Evolutionary conservation across 2,797 vertebrate genomes (phyloP).

Genomic region (Babyrousa celebensis): DNA sequence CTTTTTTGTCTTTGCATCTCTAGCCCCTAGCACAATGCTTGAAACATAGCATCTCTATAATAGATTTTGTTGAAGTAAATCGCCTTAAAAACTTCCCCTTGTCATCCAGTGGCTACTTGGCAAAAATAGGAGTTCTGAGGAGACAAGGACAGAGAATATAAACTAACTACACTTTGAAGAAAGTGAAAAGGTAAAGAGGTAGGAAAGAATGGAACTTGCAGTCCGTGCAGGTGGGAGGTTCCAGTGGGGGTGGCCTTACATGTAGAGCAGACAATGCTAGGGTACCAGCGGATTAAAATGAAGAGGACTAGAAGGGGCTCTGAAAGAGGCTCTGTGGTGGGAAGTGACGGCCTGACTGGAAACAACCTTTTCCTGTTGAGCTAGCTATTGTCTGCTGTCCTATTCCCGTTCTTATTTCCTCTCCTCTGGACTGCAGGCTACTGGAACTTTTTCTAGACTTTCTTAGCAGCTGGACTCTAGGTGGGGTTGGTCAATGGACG

Average conservation of each 20-base stretch:
- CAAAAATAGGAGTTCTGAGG: slow-evolving; percentile 39
- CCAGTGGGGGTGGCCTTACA: background rate
- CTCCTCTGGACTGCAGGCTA: background rate
- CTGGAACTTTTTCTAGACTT: background rate
- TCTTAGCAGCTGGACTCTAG: background rate
- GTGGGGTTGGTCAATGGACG: background rate
- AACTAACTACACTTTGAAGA: background rate
- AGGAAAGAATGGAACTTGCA: background rate
- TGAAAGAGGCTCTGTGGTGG: background rate
- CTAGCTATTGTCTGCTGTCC: background rate
- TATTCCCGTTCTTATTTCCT: background rate
- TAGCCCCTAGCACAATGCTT: slow-evolving; percentile 39
- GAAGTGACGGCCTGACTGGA: background rate
- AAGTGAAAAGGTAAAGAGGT: slow-evolving; percentile 23
- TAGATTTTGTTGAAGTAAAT: slow-evolving; percentile 66
- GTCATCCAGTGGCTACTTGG: slow-evolving; percentile 11
- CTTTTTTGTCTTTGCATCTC: slow-evolving; percentile 57
- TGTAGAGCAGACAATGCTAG: background rate
- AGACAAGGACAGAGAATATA: background rate
- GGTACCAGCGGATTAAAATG: background rate
- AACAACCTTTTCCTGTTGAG: background rate
- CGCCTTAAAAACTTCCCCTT: slow-evolving; percentile 48
- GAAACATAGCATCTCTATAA: slow-evolving; percentile 38
- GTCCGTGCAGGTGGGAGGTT: background rate
- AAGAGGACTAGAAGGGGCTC: background rate